Base-by-base conservation (phyloP, 1,140 invertebrate genomes). In the Leptonema lineaticorne region DNA sequence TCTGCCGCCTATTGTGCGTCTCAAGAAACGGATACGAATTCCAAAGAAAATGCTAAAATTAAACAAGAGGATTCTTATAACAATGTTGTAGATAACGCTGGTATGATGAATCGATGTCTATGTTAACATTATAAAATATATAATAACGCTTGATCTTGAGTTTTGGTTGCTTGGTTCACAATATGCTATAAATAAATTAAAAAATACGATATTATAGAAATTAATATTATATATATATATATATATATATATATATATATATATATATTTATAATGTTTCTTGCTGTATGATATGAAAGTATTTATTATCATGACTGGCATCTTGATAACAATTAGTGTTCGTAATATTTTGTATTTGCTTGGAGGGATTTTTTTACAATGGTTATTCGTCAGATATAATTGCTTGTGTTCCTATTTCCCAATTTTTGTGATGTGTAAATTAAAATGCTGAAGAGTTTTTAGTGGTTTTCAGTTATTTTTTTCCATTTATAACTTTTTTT, bases 1-100 rank as follows among this genome's bases (percentile, higher is more conserved):
- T 76, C 78, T 24, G 77, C 75, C 69, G 77, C 79, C 58, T 76
- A 78, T 76, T 79, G 78, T 71, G 74, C 78, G 70, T 76, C 79
- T 74, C 77, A 78, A 70, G 76, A 76, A 33, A 76, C 76, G 48
- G 76, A 77, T 26, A 26, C 75, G 50, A 74, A 77, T 56, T 30
- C 30, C 29, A 33, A 9, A 33, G 60, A 63, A 50, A 28, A 58
- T 18, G 33, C 41, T 27, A 53, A 60, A 28, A 6, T 46, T 11
- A 50, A 75, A 76, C 7, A 53, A 75, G 64, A 70, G 76, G 62
- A 68, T 75, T n/a, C 69, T 22, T 22, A 37, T 41, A 27, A 57
- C 27, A 58, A 30, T 48, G 30, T 45, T 56, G 53, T 63, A 18
- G 45, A 68, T 50, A 37, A 46, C 29, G 29, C 66, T 48, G 70